Base-by-base conservation (phyloP, 2,888 invertebrate genomes). In the Volucella inanis region DNA sequence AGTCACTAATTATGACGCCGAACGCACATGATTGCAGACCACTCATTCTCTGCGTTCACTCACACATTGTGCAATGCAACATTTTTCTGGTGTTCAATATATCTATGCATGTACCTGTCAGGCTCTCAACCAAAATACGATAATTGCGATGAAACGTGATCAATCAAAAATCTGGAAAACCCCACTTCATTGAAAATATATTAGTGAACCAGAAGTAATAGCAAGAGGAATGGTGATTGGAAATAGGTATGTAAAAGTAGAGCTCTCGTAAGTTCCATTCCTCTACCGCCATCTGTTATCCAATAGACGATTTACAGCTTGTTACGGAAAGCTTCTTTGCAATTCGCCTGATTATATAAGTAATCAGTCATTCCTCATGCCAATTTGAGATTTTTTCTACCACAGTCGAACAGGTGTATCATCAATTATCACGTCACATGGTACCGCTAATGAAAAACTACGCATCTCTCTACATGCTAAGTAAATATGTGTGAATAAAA, bases 371-470 rank as follows among this genome's bases (percentile, higher is more conserved):
- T 31, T 31, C 31, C 15, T 49, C 74, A 49, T 47, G 49, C 45
- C 49, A 62, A 47, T 49, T 43, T 50, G 31, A 31, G 18, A 12
- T 31, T 9, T 14, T 18, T 9, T 18, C 14, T 41, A 12, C 9
- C 49, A 31, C 14, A 39, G 47, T 9, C 47, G 65, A 59, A 68
- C 76, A 76, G 76, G 59, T 76, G 76, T 54, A 67, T 47, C 14
- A 70, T 70, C 62, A 14, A 83, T 62, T 62, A 70, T 31, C 70
- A 38, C 62, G 62, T 78, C 78, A 71, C 78, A 78, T 78, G 57
- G 45, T 64, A 15, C 45, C 54, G 83, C 72, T 78, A 79, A 83
- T 83, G 55, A 64, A 59, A 83, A 47, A 52, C 57, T 70, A 74
- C 52, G 64, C n/a, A 43, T 55, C 70, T 68, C 15, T 43, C 55